Base-by-base conservation (phyloP, 2,113 vertebrate genomes). In the Passer montanus region DNA sequence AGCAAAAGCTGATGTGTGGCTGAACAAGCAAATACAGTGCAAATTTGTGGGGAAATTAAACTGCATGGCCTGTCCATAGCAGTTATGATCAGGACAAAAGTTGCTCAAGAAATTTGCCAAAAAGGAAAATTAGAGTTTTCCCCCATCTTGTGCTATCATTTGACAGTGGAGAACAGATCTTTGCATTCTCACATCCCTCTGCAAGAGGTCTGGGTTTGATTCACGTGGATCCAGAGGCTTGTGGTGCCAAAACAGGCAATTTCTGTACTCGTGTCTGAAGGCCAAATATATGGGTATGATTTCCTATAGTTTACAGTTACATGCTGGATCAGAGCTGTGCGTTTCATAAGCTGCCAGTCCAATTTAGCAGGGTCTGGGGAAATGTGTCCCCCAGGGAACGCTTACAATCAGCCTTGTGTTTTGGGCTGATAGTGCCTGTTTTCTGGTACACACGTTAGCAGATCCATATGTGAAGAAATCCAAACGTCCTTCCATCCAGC, bases 261-360 rank as follows among this genome's bases (percentile, higher is more conserved):
- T 96, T 74, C 94, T 95, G 60, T 21, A 1, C 83, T 95, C 6
- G 5, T 90, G 88, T 96, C 93, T 96, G 86, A 96, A 92, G 82
- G 94, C 94, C 95, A 96, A 95, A 89, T 95, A 46, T 95, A 93
- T 94, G 95, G 85, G 56, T 96, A 95, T 93, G 94, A 95, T 97
- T 96, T 97, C 92, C 95, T 96, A 90, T 62, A 90, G 94, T 96
- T 96, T 96, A 95, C 95, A 95, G 89, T 96, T 95, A 95, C 95
- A 95, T 78, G 92, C 69, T 93, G 92, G 86, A 95, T 86, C 90
- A 79, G 77, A 72, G 85, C 53, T 84, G 80, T n/a, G 62, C 1
- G 77, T 96, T 97, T 96, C 83, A 96, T 96, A 72, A 82, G 89
- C 95, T 97, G 95, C 90, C 95, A 96, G 95, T 78, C 92, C 95